Evolutionary conservation across 2,113 vertebrate genomes (phyloP).

Genomic region (Tapirus terrestris): DNA sequence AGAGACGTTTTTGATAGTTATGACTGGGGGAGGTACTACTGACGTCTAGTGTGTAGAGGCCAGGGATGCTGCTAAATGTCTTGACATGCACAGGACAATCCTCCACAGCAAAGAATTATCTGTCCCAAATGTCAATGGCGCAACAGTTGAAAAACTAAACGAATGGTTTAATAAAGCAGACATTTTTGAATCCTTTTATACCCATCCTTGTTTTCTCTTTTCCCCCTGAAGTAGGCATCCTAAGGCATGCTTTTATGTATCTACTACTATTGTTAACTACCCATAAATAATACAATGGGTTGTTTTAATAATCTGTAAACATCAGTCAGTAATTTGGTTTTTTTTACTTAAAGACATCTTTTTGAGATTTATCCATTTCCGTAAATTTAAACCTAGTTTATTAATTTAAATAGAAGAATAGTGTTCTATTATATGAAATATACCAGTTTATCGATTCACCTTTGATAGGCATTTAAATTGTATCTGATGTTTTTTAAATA

Average conservation of each 20-base stretch:
- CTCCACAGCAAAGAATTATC: not conserved
- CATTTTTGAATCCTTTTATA: not conserved
- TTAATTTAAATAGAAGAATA: not conserved
- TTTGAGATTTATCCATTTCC: not conserved
- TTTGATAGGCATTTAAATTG: not conserved
- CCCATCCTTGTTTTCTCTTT: not conserved
- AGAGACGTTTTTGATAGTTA: not conserved
- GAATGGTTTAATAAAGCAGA: not conserved
- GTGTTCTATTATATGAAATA: not conserved
- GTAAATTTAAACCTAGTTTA: not conserved
- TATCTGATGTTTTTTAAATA: not conserved
- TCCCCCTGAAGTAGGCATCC: not conserved
- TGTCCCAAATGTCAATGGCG: not conserved
- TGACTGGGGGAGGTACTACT: not conserved
- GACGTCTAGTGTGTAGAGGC: not conserved
- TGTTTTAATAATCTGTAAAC: not conserved
- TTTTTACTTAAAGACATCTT: not conserved
- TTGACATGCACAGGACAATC: too few species aligned
- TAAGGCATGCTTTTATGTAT: not conserved
- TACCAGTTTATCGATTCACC: not conserved
- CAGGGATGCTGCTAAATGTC: too few species aligned
- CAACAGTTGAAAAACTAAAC: not conserved
- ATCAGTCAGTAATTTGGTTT: not conserved
- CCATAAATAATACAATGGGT: not conserved
- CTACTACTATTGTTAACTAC: not conserved